Conservation (phyloP, 92 coral and sea anemone species). For the Porites rus region DNA sequence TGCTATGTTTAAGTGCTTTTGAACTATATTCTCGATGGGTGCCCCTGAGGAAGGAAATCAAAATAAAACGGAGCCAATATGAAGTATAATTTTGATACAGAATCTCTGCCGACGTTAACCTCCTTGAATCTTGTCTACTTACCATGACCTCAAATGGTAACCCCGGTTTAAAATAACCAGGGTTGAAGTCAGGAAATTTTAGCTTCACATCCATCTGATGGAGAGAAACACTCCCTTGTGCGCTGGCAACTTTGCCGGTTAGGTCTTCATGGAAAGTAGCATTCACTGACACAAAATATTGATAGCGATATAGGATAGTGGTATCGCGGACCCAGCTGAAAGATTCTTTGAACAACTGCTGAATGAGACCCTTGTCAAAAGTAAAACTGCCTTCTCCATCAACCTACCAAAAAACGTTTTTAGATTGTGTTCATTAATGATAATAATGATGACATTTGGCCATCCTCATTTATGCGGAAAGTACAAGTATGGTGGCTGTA, state of each 20-base stretch:
- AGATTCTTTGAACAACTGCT: constrained; percentile 13
- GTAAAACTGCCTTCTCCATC: constrained; percentile 55
- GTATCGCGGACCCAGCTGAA: constrained; percentile 1
- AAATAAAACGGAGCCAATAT: no score
- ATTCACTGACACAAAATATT: constrained; percentile 55
- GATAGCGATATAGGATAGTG: background rate
- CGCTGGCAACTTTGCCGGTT: constrained; percentile 72
- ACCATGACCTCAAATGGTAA: constrained; percentile 80
- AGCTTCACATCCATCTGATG: constrained; percentile 77
- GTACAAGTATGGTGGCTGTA: no score
- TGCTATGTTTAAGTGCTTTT: no score
- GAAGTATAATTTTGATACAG: no score
- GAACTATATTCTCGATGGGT: no score
- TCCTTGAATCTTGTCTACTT: constrained; percentile 8
- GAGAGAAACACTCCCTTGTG: constrained; percentile 53
- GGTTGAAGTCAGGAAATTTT: constrained; percentile 79
- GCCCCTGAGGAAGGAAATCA: no score
- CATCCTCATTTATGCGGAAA: no score
- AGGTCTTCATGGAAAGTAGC: constrained; percentile 83
- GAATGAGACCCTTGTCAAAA: constrained; percentile 33
- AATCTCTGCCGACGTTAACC: no score
- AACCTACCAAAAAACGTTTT: constrained; percentile 32
- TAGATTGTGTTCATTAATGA: no score
- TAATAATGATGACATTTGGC: no score
- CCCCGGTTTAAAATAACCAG: constrained; percentile 82